Evolutionary conservation across 2,888 invertebrate genomes (phyloP).

Genomic region (Drosophila maculinotata): DNA sequence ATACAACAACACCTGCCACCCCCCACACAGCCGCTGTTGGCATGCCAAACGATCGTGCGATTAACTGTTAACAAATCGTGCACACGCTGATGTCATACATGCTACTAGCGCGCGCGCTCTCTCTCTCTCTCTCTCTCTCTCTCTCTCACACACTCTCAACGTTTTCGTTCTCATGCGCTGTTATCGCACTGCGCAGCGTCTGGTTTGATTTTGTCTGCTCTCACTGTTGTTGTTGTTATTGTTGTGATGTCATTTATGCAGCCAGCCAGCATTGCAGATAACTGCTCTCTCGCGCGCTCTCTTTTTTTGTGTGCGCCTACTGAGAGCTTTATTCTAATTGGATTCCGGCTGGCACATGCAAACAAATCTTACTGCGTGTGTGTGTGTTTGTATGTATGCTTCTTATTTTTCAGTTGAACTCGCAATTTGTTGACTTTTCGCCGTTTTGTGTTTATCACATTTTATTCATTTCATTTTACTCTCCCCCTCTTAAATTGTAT

Average conservation of each 20-base stretch:
- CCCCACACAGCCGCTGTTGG: slow-evolving; percentile 1
- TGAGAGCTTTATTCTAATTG: slow-evolving; percentile 69
- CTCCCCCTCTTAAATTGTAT: background rate
- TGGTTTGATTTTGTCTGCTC: slow-evolving; percentile 23
- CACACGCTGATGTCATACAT: slow-evolving; percentile 79
- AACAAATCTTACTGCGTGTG: slow-evolving; percentile 27
- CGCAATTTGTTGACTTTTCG: slow-evolving; percentile 74
- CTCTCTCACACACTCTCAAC: background rate
- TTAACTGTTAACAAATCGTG: slow-evolving; percentile 82
- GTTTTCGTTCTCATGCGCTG: slow-evolving; percentile 37
- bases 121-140: background rate
- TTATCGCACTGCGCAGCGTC: slow-evolving; percentile 48
- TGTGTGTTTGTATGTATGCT: slow-evolving; percentile 12
- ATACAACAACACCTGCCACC: too few species aligned
- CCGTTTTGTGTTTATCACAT: slow-evolving; percentile 66
- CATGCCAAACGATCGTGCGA: slow-evolving; percentile 56
- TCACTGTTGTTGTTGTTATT: slow-evolving; percentile 35
- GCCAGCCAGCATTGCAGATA: slow-evolving; percentile 55
- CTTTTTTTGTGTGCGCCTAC: slow-evolving; percentile 13
- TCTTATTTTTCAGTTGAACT: slow-evolving; percentile 58
- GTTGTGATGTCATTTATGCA: slow-evolving; percentile 74
- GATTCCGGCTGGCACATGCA: slow-evolving; percentile 61
- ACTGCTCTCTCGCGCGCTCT: slow-evolving; percentile 21
- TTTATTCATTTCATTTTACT: slow-evolving; percentile 45
- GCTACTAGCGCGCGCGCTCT: slow-evolving; percentile 24